These are phyloP conservation scores for Lasius fuliginosus DNA, from an alignment of 2,888 invertebrate genomes.

Conservation along the genomic window DNA sequence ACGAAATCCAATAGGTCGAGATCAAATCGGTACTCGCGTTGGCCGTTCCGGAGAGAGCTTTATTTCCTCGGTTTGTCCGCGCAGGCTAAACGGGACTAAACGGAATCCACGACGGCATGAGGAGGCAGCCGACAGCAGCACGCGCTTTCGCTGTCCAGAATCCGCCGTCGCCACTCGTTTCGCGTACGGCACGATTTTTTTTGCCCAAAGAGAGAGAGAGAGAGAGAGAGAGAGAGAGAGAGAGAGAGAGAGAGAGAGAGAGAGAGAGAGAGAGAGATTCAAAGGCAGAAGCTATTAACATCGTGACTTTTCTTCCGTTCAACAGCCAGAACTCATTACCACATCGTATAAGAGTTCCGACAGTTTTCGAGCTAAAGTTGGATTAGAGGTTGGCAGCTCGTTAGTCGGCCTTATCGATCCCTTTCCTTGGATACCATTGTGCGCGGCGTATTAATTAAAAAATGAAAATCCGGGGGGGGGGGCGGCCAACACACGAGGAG, in stretches of 20 bases:
- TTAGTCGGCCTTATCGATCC: constrained; percentile 71
- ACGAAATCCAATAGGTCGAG: constrained; percentile 64
- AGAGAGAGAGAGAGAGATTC: constrained; percentile 7
- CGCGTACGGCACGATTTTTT: constrained; percentile 4
- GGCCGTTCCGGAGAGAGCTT: constrained; percentile 43
- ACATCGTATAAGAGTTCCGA: constrained; percentile 73
- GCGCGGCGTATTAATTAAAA: constrained; percentile 72
- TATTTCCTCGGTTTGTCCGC: constrained; percentile 54
- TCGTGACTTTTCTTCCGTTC: constrained; percentile 65
- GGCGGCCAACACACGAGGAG: constrained; percentile 53
- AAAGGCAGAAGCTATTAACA: constrained; percentile 73
- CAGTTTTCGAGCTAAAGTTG: constrained; percentile 74
- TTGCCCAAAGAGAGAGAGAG: constrained; percentile 6
- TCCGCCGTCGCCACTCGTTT: constrained; percentile 40
- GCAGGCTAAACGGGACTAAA: constrained; percentile 55
- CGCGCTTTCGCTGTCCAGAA: constrained; percentile 21
- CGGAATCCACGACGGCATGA: constrained; percentile 34
- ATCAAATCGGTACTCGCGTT: constrained; percentile 58
- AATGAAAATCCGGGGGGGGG: constrained; percentile 66
- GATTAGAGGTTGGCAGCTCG: constrained; percentile 76
- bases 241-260: background rate
- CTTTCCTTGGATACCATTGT: constrained; percentile 57
- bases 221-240: background rate
- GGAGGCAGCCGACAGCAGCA: background rate
- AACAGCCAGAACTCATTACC: constrained; percentile 73